Evolutionary conservation across 2,797 vertebrate species (phyloP).

Genomic region (Eurystomus glaucurus): DNA sequence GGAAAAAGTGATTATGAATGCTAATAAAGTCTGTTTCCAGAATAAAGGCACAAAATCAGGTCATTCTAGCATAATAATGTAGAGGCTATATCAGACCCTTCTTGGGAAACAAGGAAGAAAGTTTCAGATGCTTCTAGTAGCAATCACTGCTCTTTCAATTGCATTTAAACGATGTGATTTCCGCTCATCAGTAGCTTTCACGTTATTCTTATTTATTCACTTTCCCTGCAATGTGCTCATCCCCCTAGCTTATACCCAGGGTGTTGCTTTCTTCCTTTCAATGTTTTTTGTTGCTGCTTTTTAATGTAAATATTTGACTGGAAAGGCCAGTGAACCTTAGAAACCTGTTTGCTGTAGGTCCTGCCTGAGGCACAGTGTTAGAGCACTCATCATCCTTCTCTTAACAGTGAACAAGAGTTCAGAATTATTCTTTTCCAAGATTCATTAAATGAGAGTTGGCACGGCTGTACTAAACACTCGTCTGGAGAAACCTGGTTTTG

Average conservation of each 20-base stretch:
- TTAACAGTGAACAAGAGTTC: background rate
- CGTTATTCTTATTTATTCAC: background rate
- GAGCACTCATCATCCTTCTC: background rate
- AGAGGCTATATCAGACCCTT: background rate
- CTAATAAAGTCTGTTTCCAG: background rate
- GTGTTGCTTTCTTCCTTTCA: background rate
- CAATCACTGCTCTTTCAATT: background rate
- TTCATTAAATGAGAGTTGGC: accelerated
- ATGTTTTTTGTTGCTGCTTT: background rate
- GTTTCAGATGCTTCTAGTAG: background rate
- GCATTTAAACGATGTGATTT: background rate
- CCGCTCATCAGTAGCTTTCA: background rate
- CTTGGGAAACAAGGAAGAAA: background rate
- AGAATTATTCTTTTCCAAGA: background rate
- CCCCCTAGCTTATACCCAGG: accelerated
- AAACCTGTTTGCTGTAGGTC: background rate
- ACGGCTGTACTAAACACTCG: background rate
- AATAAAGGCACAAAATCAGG: background rate
- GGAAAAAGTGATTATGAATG: background rate
- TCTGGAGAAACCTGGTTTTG: background rate
- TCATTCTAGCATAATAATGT: background rate
- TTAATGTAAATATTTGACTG: background rate
- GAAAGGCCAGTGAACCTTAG: background rate
- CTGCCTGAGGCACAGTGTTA: accelerated
- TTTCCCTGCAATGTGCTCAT: background rate